Evolutionary conservation across 2,797 vertebrate genomes (phyloP).

Genomic region (Anguilla obscura): DNA sequence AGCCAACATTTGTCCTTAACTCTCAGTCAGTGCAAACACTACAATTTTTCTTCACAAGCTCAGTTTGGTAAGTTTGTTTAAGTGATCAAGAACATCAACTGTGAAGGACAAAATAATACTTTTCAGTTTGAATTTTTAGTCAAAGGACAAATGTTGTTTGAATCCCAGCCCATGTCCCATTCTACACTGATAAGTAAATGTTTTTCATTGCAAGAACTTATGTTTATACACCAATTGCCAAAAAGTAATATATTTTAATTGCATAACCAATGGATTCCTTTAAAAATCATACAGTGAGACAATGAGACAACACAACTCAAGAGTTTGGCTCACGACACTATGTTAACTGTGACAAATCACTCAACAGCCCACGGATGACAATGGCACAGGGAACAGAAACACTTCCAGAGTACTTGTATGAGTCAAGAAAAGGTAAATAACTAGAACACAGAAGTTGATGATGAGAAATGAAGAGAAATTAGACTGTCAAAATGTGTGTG

Average conservation of each 20-base stretch:
- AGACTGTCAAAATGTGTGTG: neutral
- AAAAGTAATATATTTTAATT: neutral
- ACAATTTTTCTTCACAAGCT: too few relatives aligned
- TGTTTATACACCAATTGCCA: neutral
- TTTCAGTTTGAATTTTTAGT: neutral
- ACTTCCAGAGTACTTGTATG: neutral
- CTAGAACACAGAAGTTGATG: neutral
- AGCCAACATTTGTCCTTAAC: too few relatives aligned
- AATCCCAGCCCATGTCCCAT: neutral
- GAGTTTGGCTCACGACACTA: neutral
- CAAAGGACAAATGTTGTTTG: neutral
- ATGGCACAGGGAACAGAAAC: neutral
- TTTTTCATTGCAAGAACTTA: neutral
- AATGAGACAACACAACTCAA: neutral
- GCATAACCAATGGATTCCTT: neutral
- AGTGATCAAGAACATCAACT: too few relatives aligned
- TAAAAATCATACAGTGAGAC: neutral
- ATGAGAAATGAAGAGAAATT: neutral
- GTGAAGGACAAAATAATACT: neutral
- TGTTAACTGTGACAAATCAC: neutral
- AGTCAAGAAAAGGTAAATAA: neutral
- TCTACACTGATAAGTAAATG: neutral
- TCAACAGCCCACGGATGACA: neutral
- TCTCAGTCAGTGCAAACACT: too few relatives aligned
- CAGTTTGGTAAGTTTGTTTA: too few relatives aligned